Evolutionary conservation across 1,140 invertebrate genomes (phyloP), one percentile per base, ranked within the genome.

Genomic region (Drosophila parabipectinata): DNA sequence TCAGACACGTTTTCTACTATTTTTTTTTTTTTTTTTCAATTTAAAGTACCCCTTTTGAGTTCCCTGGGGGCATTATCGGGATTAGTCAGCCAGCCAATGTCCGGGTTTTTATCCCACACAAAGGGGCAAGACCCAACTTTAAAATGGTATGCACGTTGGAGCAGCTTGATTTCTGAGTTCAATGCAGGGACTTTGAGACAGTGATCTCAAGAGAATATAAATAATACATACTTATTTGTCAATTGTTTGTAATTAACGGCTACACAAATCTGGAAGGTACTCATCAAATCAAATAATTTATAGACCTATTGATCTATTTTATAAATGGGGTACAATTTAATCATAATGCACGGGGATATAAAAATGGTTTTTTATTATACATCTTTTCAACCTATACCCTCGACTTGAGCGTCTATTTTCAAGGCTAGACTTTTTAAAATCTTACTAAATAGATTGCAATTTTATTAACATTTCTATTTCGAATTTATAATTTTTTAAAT

Each of bases 11-110:
- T 67, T 64, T 64, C 26, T 28, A 28, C 26, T 1, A 28, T 28
- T 66, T 2, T n/a, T 3, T 26, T 48, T 21, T n/a, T n/a, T n/a
- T 34, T 48, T 2, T 12, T 47, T 66, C 66, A 63, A 68, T 47
- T 32, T 18, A 41, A 55, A 54, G 50, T 69, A 24, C 26, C 32
- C 44, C 3, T 0, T 44, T 47, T 9, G 44, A 21, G 3, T 44
- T 15, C 44, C 53, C 7, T 28, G 26, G 39, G 39, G 52, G 67
- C 15, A 15, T n/a, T 37, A 14, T 15, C 54, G 5, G 50, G 50
- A 66, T 68, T 68, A 30, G 30, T 47, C 50, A 56, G 67, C 15
- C 7, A 50, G 67, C 69, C 67, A 50, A 69, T 69, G 67, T 69
- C 63, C 67, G 51, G 44, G 44, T 57, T 32, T 32, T 32, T 26